Evolutionary conservation across 2,797 vertebrate genomes (phyloP), one percentile per base, ranked within the genome.

Genomic region (Melanotaenia pygmaea): DNA sequence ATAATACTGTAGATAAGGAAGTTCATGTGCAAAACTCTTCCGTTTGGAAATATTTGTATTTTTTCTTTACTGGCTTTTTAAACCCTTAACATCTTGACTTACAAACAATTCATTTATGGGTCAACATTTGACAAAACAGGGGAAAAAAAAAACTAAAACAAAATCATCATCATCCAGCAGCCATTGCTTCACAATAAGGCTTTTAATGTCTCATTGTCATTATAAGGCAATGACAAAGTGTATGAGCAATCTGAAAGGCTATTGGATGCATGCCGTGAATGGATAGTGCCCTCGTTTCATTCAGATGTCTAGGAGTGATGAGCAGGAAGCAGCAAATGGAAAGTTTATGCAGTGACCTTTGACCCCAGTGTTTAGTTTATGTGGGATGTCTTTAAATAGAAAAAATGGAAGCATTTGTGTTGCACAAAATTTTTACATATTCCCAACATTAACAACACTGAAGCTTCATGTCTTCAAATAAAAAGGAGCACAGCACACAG

Each of bases 271-370:
- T 60, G 68, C 40, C 69, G 59, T 85, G 69, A 87, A 89, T 81
- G 71, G 78, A 86, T 70, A 80, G 76, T 34, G 64, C 50, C 65
- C 64, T 22, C 50, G 35, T 40, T 69, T 60, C 67, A 83, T 92
- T 90, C 83, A 89, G 58, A 82, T 85, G 86, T 85, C 84, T 8
- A 0, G 28, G 35, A 57, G 80, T 72, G 59, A 80, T 51, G 74
- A 81, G 66, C 80, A 82, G 57, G 32, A 80, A 70, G 18, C 77
- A 82, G 86, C 77, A 80, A 90, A 91, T 90, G 89, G 84, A 59
- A 50, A 57, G 71, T 89, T 92, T 87, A 92, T 89, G 70, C 88
- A 59, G 68, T 58, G 79, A 82, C 86, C 80, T 91, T 75, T 90
- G 77, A 83, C 80, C 76, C 47, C 2, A 22, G 28, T 3, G 12